Conservation (phyloP, 2,113 vertebrate genomes). For the Guaruba guarouba region DNA sequence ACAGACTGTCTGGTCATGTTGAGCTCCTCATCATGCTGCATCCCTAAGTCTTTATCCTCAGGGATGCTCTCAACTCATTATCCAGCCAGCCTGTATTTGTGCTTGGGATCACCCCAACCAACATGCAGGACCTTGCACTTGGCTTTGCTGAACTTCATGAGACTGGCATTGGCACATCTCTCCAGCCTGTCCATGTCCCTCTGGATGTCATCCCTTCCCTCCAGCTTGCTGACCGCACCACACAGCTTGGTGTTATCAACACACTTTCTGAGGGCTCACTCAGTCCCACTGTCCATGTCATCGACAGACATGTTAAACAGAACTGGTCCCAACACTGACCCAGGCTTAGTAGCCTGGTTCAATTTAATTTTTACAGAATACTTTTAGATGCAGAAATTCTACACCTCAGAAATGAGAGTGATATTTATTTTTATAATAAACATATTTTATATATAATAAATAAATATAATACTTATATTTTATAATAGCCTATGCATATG, state of each 20-base stretch:
- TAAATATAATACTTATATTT: too few species aligned
- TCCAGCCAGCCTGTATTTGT: not conserved
- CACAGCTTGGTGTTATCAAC: not conserved
- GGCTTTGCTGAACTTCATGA: not conserved
- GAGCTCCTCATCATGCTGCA: not conserved
- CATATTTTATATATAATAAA: too few species aligned
- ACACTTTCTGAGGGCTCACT: not conserved
- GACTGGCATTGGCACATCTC: not conserved
- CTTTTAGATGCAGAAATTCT: slow-evolving; percentile 32
- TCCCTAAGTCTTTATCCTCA: not conserved
- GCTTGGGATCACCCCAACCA: not conserved
- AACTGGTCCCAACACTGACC: not conserved
- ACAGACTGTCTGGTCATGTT: not conserved
- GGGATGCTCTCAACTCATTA: not conserved
- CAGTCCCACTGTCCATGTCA: not conserved
- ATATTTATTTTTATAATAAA: not conserved
- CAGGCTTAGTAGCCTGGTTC: slow-evolving; percentile 30
- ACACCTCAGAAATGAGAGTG: not conserved
- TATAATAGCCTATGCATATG: not conserved
- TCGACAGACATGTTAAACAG: not conserved
- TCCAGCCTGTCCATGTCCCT: not conserved
- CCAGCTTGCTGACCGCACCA: not conserved
- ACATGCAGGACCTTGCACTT: not conserved
- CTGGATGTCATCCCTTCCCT: not conserved
- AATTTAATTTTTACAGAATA: slow-evolving; percentile 46